Evolutionary conservation across 2,113 vertebrate genomes (phyloP), one percentile per base, ranked within the genome.

Genomic region (Rhombomys opimus): DNA sequence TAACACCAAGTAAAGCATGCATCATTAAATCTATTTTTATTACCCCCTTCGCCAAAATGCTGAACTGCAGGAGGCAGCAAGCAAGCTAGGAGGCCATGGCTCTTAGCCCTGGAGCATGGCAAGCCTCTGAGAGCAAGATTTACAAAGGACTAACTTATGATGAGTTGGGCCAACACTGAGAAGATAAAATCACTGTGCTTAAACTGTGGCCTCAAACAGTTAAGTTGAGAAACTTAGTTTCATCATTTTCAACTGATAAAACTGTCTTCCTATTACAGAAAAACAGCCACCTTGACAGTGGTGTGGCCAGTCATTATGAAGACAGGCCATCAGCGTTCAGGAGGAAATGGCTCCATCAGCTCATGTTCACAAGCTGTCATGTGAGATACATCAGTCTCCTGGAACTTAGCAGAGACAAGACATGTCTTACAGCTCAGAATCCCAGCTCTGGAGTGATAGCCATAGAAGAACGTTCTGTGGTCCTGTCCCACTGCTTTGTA

Each of bases 341-440:
- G 7, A 86, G n/a, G 22, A 73, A 46, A 50, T 0, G 2, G 23
- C 22, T 12, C 2, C 57, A 46, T 14, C 30, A 15, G 10, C 4
- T 35, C 32, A 73, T 70, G 7, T 27, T 67, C 61, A 72, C 1
- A 35, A 52, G 35, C 30, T 76, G 5, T 38, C 52, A n/a, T 1
- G 0, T 17, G 5, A 27, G 59, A 14, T 1, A 9, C 0, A 1
- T 6, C 35, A 81, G 50, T 38, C 32, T 85, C 54, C 1, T 18
- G 32, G 32, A 41, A 50, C 50, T 50, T 7, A 46, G 46, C 9
- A 67, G 38, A 61, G 15, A 2, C 8, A 13, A 70, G 32, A 63
- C 30, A 9, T 54, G 38, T 12, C 61, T 0, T 0, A 0, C 0
- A 4, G 77, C 1, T 57, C 1, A 4, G 18, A 76, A 59, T 4